Conservation (phyloP, 2,113 vertebrate genomes). For the Zapornia atra region DNA sequence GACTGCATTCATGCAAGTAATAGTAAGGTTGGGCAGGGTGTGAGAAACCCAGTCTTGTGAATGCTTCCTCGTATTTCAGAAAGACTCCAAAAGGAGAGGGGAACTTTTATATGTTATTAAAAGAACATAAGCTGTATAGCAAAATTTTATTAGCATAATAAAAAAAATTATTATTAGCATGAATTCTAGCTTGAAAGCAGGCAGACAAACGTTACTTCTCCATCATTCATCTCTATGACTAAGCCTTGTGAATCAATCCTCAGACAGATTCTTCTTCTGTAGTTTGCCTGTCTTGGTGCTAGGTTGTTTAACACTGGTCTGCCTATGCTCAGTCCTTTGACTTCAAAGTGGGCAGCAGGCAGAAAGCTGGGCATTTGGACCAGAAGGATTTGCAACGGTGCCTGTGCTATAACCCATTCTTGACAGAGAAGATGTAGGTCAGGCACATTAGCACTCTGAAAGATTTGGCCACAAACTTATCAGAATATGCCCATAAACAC, state of each 20-base stretch:
- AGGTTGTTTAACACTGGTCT: neutral
- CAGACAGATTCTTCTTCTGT: neutral
- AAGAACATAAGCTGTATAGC: neutral
- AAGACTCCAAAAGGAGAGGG: neutral
- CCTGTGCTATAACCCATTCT: neutral
- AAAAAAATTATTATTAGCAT: neutral
- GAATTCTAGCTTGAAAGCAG: neutral
- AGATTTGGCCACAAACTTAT: neutral
- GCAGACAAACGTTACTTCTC: neutral
- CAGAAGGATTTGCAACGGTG: neutral
- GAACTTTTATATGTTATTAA: neutral
- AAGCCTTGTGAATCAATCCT: neutral
- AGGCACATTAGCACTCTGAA: neutral
- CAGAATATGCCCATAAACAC: neutral
- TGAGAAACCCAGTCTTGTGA: neutral
- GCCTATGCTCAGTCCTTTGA: neutral
- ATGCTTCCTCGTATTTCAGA: neutral
- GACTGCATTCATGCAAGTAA: constrained; percentile 22
- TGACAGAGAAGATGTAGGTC: neutral
- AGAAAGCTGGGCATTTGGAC: neutral
- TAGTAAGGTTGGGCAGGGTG: constrained; percentile 1
- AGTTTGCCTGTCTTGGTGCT: neutral
- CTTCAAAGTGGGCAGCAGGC: neutral
- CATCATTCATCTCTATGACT: neutral
- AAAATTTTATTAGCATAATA: neutral